A percentile compares a stretch with the other conserved stretches of the same genome.
phyloP scores from a whole-genome alignment of 2,888 invertebrate species.

The Ecdyonurus torrentis region DNA sequence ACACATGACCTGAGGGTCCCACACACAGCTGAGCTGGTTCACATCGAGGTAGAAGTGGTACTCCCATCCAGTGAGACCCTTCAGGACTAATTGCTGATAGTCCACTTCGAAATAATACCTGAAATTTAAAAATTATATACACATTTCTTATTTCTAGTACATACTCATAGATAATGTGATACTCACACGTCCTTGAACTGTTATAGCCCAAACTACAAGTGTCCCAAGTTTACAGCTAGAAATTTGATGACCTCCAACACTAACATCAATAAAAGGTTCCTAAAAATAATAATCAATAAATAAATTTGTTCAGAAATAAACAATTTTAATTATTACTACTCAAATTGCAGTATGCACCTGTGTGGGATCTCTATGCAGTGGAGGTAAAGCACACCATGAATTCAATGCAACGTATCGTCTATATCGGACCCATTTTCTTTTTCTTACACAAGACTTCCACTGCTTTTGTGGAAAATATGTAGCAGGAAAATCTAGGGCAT shows the following conservation, averaged over 20 bases:
- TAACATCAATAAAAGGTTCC: constrained; percentile 85
- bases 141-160: not conserved
- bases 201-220: constrained; percentile 82
- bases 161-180: not conserved
- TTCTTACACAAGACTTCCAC: constrained; percentile 79
- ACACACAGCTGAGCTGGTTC: constrained; percentile 76
- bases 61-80: constrained; percentile 68
- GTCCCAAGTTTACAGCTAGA: constrained; percentile 57
- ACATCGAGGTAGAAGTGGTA: constrained; percentile 56
- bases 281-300: constrained; percentile 22
- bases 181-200: constrained; percentile 67
- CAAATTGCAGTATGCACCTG: too few relatives aligned
- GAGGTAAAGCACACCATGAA: constrained; percentile 83
- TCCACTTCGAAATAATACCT: constrained; percentile 72
- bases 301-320: not conserved
- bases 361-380: constrained; percentile 75
- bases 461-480: constrained; percentile 62
- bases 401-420: constrained; percentile 77
- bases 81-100: constrained; percentile 71
- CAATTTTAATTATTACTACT: too few relatives aligned
- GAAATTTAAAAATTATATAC: constrained; percentile 7
- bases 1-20: constrained; percentile 70
- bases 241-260: constrained; percentile 69
- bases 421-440: constrained; percentile 79
- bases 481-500: constrained; percentile 81